Percentiles rank a stretch among this genome's conserved stretches.
Evolutionary conservation across 2,797 vertebrate species (phyloP).

Genomic region (Rachycentron canadum): DNA sequence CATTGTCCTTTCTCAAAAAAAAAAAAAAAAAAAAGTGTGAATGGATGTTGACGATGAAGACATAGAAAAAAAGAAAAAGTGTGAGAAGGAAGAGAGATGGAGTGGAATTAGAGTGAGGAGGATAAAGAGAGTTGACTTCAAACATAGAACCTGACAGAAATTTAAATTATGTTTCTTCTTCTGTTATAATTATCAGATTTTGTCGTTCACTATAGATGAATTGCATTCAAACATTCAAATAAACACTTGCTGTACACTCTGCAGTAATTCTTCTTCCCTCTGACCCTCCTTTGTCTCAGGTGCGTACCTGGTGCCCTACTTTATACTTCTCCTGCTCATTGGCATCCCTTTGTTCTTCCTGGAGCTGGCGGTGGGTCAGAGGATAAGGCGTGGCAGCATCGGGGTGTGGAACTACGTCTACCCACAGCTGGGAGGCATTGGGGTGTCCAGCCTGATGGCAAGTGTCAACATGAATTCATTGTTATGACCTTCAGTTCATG

Average conservation of each 20-base stretch:
- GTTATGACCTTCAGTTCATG: not conserved
- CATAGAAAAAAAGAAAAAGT: not conserved
- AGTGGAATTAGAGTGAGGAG: constrained; percentile 5
- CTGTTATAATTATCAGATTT: constrained; percentile 32
- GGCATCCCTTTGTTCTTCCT: constrained; percentile 98
- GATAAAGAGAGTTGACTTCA: constrained; percentile 22
- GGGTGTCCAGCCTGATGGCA: constrained; percentile 96
- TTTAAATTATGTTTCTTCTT: constrained; percentile 1
- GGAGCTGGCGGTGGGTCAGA: constrained; percentile 97
- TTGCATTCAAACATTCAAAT: constrained; percentile 8
- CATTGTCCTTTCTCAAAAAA: constrained; percentile 25
- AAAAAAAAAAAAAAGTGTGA: constrained; percentile 6
- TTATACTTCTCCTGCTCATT: constrained; percentile 95
- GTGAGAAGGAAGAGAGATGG: not conserved
- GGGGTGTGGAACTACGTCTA: constrained; percentile 98
- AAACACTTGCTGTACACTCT: not conserved
- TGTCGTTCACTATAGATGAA: not conserved
- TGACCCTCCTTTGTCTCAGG: constrained; percentile 80
- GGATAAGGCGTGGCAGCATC: constrained; percentile 96
- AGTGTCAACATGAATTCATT: constrained; percentile 55
- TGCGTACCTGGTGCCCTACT: constrained; percentile 96
- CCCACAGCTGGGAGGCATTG: constrained; percentile 95
- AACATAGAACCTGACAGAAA: constrained; percentile 44
- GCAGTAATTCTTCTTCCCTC: not conserved
- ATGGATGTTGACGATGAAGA: constrained; percentile 11